Percentiles rank a stretch among this genome's conserved stretches.
Evolutionary conservation across 2,888 invertebrate species (phyloP).

Genomic region (Hartigia nigra): DNA sequence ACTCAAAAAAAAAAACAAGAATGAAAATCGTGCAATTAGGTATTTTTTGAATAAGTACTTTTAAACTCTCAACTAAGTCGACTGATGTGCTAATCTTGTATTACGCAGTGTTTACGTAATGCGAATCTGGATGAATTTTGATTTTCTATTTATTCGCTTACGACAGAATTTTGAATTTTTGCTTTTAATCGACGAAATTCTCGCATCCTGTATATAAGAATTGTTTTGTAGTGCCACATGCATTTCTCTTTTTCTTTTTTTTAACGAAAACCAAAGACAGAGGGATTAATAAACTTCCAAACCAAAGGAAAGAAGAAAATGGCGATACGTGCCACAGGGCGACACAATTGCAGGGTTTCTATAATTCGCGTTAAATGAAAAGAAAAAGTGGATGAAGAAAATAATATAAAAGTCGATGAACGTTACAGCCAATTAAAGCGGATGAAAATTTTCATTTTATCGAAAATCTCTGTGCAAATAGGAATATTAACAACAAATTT

Average conservation of each 20-base stretch:
- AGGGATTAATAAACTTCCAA: not conserved
- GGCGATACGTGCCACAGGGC: not conserved
- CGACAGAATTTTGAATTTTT: not conserved
- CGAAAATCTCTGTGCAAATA: too few relatives aligned
- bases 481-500: too few relatives aligned
- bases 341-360: conserved; percentile 14
- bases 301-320: not conserved
- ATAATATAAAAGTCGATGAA: conserved; percentile 9
- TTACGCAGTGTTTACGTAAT: not conserved
- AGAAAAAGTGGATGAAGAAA: conserved; percentile 12
- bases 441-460: not conserved
- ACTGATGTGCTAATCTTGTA: not conserved
- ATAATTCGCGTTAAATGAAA: conserved; percentile 16
- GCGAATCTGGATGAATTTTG: too few relatives aligned
- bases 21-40: not conserved
- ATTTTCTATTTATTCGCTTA: not conserved
- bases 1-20: not conserved
- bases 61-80: not conserved
- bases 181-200: not conserved
- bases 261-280: not conserved
- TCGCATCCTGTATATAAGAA: not conserved
- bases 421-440: not conserved
- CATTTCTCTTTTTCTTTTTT: not conserved
- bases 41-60: not conserved
- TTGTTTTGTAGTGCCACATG: too few relatives aligned